Conservation (phyloP, 2,113 vertebrate species). For the Callospermophilus lateralis region DNA sequence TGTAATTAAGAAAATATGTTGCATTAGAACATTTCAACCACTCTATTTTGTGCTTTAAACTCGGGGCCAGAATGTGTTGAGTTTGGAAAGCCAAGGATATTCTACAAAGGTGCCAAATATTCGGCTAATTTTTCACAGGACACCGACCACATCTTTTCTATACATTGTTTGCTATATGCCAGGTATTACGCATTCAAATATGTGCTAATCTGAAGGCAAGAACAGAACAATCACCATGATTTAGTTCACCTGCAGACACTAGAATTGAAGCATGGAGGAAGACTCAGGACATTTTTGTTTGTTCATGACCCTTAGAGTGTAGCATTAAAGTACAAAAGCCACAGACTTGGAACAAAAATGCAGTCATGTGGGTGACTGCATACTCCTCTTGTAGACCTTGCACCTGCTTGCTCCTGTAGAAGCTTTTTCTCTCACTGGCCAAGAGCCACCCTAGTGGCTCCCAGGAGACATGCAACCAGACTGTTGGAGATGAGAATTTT, state of each 20-base stretch:
- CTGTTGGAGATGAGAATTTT: not conserved
- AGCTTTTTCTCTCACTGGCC: too few relatives aligned
- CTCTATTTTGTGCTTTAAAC: slow-evolving; percentile 10
- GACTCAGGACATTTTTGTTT: not conserved
- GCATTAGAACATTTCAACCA: not conserved
- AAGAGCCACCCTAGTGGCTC: not conserved
- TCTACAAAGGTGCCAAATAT: not conserved
- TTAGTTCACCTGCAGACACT: not conserved
- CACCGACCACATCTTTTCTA: not conserved
- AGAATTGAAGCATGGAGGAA: not conserved
- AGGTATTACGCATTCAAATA: too few relatives aligned
- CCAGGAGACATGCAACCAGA: not conserved
- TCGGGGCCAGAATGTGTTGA: not conserved
- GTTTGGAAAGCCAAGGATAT: not conserved
- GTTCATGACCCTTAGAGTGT: not conserved
- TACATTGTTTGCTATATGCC: too few relatives aligned
- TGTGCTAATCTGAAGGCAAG: not conserved
- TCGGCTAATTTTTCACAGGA: not conserved
- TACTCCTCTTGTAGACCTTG: not conserved
- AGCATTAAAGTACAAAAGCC: not conserved
- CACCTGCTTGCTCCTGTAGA: not conserved
- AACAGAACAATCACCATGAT: not conserved
- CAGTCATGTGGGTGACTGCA: too few relatives aligned
- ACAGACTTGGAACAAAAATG: not conserved
- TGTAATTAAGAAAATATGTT: slow-evolving; percentile 38